phyloP scores from a whole-genome alignment of 2,888 invertebrate genomes.

The Drosophila ustulata region DNA sequence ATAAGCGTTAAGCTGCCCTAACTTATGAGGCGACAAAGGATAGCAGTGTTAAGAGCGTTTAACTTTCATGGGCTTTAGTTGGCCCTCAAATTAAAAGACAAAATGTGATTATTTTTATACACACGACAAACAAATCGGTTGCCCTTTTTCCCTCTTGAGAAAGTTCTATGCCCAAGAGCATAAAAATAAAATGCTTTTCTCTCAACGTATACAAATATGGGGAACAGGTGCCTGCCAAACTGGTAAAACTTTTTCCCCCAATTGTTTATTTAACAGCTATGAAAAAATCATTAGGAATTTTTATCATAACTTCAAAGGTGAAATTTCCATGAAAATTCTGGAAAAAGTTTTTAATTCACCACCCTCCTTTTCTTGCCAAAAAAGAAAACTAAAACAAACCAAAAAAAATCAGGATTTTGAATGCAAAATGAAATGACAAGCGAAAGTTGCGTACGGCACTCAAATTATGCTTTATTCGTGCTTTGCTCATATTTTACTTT shows the following conservation, averaged over 20 bases:
- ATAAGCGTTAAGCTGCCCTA: neutral
- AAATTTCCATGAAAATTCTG: slow-evolving; percentile 57
- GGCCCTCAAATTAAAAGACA: slow-evolving; percentile 62
- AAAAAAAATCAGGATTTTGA: slow-evolving; percentile 51
- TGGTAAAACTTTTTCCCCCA: slow-evolving; percentile 59
- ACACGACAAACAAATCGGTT: slow-evolving; percentile 58
- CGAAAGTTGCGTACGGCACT: slow-evolving; percentile 43
- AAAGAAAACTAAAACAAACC: slow-evolving; percentile 12
- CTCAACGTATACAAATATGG: slow-evolving; percentile 6
- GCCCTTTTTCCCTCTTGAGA: slow-evolving; percentile 12
- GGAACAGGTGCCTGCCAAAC: slow-evolving; percentile 20
- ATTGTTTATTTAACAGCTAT: slow-evolving; percentile 78
- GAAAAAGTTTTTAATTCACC: slow-evolving; percentile 64
- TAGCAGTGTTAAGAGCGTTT: slow-evolving; percentile 49
- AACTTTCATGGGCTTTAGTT: slow-evolving; percentile 58
- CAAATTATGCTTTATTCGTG: slow-evolving; percentile 43
- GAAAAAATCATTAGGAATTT: slow-evolving; percentile 75
- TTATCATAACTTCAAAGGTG: slow-evolving; percentile 68
- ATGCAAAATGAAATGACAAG: slow-evolving; percentile 66
- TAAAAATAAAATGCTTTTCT: slow-evolving; percentile 32
- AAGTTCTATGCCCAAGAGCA: slow-evolving; percentile 33
- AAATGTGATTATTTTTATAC: slow-evolving; percentile 65
- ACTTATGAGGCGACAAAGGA: slow-evolving; percentile 1
- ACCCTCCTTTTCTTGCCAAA: neutral
- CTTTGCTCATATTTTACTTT: slow-evolving; percentile 25